Conservation (phyloP, 2,797 vertebrate species). For the Crax fasciolata region DNA sequence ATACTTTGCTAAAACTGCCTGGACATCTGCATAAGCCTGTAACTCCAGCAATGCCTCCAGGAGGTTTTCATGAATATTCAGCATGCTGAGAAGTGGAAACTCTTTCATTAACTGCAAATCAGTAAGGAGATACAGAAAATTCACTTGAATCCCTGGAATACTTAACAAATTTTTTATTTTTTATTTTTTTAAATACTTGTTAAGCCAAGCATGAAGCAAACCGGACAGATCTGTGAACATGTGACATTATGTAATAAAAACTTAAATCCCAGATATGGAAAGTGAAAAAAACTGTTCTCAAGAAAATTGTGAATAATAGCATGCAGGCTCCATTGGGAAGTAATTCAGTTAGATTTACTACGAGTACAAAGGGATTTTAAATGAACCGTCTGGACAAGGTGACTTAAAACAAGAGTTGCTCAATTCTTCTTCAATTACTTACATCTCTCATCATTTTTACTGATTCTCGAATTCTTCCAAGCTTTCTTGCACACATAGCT, state of each 20-base stretch:
- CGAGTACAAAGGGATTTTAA: background rate
- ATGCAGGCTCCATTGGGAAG: background rate
- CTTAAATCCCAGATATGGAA: background rate
- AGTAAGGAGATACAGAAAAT: constrained; percentile 22
- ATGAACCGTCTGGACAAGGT: background rate
- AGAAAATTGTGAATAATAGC: background rate
- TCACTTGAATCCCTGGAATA: background rate
- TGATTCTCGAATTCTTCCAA: constrained; percentile 96
- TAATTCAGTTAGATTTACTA: background rate
- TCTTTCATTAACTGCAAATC: constrained; percentile 96
- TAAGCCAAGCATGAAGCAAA: background rate
- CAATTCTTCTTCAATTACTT: constrained; percentile 77
- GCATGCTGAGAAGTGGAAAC: constrained; percentile 96
- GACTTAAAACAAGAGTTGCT: background rate
- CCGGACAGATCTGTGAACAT: background rate
- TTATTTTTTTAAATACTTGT: background rate
- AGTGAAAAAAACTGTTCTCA: background rate
- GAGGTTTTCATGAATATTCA: constrained; percentile 99
- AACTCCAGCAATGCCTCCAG: constrained; percentile 96
- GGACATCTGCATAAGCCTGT: constrained; percentile 98
- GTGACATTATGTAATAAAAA: background rate
- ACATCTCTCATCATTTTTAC: constrained; percentile 99
- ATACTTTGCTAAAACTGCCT: constrained; percentile 99
- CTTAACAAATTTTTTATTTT: background rate
- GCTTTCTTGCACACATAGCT: constrained; percentile 97